Percentiles rank a stretch among this genome's conserved stretches.
Evolutionary conservation across 2,113 vertebrate species (phyloP).

Genomic region (Lepidiolamprologus cunningtoni): DNA sequence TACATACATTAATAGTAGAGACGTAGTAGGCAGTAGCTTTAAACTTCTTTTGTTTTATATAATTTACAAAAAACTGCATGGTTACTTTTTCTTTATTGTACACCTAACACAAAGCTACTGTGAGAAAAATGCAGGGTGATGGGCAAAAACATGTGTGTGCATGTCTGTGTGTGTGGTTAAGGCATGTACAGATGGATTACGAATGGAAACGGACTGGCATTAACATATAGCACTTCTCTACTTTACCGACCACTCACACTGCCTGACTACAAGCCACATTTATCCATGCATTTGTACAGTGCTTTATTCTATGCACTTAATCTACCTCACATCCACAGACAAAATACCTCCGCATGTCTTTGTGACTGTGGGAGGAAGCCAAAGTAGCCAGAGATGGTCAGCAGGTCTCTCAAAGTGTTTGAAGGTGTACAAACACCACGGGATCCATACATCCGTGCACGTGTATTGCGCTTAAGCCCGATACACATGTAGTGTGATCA

Average conservation of each 20-base stretch:
- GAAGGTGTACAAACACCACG: not conserved
- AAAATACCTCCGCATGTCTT: not conserved
- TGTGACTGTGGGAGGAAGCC: not conserved
- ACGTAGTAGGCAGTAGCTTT: not conserved
- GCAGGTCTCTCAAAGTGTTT: not conserved
- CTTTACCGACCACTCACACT: not conserved
- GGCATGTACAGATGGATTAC: not conserved
- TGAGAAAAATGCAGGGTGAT: not conserved
- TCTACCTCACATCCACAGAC: not conserved
- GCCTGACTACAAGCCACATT: not conserved
- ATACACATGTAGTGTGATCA: not conserved
- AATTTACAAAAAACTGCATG: not conserved
- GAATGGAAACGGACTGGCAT: not conserved
- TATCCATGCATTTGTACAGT: not conserved
- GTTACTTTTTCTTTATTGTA: not conserved
- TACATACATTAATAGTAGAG: not conserved
- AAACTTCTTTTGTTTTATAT: not conserved
- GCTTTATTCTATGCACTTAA: not conserved
- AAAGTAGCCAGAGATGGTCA: not conserved
- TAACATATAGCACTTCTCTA: not conserved
- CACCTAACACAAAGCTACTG: not conserved
- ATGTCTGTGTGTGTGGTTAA: not conserved
- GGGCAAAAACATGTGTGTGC: not conserved
- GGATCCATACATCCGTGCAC: not conserved
- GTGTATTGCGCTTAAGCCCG: rapidly evolving